These are phyloP conservation scores for Pseudochirops corinnae DNA, from an alignment of 2,797 vertebrate species.

Conservation along the genomic window DNA sequence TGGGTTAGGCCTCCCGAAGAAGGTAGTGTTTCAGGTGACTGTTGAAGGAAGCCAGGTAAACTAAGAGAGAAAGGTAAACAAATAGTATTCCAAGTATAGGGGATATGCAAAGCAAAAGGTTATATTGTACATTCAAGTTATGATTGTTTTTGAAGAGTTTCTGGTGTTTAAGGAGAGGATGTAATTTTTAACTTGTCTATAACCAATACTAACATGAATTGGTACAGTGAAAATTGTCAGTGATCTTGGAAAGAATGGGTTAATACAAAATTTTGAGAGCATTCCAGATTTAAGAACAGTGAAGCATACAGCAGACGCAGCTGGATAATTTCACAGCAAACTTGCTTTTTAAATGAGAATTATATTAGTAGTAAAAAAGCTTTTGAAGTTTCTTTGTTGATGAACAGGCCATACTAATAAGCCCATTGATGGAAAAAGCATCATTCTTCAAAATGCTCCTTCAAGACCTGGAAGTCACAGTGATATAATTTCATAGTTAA, in stretches of 20 bases:
- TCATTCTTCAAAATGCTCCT: slow-evolving; percentile 72
- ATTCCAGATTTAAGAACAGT: background rate
- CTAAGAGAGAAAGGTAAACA: background rate
- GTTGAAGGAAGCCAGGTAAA: background rate
- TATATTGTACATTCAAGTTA: background rate
- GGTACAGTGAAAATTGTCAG: background rate
- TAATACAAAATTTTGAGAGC: background rate
- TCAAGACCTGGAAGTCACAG: slow-evolving; percentile 82
- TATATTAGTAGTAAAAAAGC: background rate
- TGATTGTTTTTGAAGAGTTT: background rate
- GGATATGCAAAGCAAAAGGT: background rate
- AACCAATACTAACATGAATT: background rate
- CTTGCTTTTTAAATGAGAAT: background rate
- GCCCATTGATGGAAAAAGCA: slow-evolving; percentile 43
- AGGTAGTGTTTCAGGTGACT: background rate
- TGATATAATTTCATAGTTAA: slow-evolving; percentile 85
- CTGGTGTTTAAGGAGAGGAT: background rate
- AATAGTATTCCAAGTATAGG: background rate
- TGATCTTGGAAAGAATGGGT: background rate
- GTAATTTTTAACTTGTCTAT: background rate
- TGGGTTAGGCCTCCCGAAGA: background rate
- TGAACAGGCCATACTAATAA: background rate
- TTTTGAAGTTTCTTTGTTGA: background rate
- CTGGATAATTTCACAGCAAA: background rate
- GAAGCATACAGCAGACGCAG: background rate